Conservation (phyloP, 1,140 invertebrate species). For the Chymomyza costata region DNA sequence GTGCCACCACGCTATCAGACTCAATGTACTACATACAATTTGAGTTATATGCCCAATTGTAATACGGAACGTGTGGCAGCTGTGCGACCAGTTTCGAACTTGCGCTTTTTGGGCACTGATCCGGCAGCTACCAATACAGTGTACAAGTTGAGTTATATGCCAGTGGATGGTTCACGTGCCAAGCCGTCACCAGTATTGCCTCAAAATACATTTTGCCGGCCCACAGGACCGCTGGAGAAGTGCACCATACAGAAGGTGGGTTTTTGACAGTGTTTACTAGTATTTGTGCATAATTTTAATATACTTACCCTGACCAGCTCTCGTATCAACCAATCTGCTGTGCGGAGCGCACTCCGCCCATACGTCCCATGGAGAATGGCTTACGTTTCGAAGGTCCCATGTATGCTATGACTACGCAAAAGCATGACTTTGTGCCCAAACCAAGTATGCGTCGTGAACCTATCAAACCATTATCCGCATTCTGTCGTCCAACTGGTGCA, state of each 20-base stretch:
- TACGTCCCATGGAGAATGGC: conserved; percentile 63
- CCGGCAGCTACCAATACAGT: conserved; percentile 62
- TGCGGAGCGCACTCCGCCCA: conserved; percentile 69
- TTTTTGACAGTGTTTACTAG: background rate
- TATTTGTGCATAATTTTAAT: background rate
- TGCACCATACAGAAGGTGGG: conserved; percentile 78
- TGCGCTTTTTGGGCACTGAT: conserved; percentile 53
- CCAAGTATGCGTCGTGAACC: conserved; percentile 75
- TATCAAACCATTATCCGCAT: conserved; percentile 77
- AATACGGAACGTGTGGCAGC: conserved; percentile 70
- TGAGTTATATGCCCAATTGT: conserved; percentile 77
- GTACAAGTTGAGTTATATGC: conserved; percentile 78
- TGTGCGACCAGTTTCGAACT: conserved; percentile 65
- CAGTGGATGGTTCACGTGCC: conserved; percentile 70
- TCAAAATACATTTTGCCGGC: conserved; percentile 74
- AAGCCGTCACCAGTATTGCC: conserved; percentile 73
- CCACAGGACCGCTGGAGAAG: conserved; percentile 62
- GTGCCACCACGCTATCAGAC: conserved; percentile 61
- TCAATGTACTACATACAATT: conserved; percentile 65
- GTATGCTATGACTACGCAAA: conserved; percentile 82
- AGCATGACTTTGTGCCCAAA: conserved; percentile 84
- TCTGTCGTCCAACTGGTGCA: conserved; percentile 76
- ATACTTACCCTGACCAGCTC: conserved; percentile 67
- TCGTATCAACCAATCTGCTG: conserved; percentile 77
- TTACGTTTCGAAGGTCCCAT: conserved; percentile 80